These are phyloP conservation scores for Hydractinia echinata DNA, from an alignment of 30 jellyfish, hydroid and myxozoan species.

Conservation along the genomic window DNA sequence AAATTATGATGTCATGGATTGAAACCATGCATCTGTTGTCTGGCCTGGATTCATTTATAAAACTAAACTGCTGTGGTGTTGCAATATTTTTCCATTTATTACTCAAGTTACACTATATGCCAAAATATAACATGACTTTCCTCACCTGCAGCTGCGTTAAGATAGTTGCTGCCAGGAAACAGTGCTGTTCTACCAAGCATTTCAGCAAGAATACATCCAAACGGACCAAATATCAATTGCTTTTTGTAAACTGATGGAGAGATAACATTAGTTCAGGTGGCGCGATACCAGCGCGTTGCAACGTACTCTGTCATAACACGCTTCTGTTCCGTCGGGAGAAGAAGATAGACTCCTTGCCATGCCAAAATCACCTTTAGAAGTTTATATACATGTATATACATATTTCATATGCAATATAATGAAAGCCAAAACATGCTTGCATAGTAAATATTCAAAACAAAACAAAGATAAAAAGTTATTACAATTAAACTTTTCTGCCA, in stretches of 20 bases:
- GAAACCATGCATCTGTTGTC: too few species aligned
- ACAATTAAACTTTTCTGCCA: too few species aligned
- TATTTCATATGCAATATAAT: too few species aligned
- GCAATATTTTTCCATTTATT: too few species aligned
- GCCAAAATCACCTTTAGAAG: conserved; percentile 75
- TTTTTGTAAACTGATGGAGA: conserved; percentile 72
- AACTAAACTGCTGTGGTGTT: too few species aligned
- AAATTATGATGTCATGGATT: too few species aligned
- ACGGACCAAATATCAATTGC: conserved; percentile 97
- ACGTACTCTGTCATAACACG: conserved; percentile 94
- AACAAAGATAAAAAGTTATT: too few species aligned
- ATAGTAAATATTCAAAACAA: too few species aligned
- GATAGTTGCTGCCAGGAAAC: conserved; percentile 88
- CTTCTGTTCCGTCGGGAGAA: conserved; percentile 82
- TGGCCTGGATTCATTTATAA: too few species aligned
- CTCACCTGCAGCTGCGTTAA: conserved; percentile 88
- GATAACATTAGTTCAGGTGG: conserved; percentile 95
- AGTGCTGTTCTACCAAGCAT: conserved; percentile 82
- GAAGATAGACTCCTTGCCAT: conserved; percentile 91
- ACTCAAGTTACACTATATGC: too few species aligned
- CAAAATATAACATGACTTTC: too few species aligned
- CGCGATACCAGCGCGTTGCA: conserved; percentile 97
- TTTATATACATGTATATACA: neutral
- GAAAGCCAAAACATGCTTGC: neutral
- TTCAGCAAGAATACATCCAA: conserved; percentile 93